Evolutionary conservation across 2,888 invertebrate genomes (phyloP).

Genomic region (Acleris sparsana): DNA sequence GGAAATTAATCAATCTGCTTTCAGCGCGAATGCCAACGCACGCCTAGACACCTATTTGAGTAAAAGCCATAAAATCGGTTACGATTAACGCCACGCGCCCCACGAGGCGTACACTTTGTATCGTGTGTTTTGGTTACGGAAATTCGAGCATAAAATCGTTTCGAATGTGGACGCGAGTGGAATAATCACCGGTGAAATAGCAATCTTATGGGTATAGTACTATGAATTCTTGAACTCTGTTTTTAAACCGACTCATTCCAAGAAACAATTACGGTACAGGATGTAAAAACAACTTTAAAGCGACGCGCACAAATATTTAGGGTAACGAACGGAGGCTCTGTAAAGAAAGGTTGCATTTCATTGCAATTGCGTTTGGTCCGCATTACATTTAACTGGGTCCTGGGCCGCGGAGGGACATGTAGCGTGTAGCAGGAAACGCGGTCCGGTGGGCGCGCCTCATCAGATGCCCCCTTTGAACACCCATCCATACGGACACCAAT

Average conservation of each 20-base stretch:
- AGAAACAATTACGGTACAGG: background rate
- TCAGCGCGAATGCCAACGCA: conserved; percentile 48
- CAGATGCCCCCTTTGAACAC: conserved; percentile 72
- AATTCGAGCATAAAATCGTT: background rate
- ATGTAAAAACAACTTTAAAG: conserved; percentile 6
- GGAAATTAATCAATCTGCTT: conserved; percentile 67
- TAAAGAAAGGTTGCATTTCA: conserved; percentile 7
- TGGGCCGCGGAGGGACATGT: conserved; percentile 48
- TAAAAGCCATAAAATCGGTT: conserved; percentile 23
- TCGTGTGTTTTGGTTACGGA: background rate
- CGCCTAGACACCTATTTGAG: conserved; percentile 38
- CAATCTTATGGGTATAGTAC: background rate
- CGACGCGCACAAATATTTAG: conserved; percentile 4
- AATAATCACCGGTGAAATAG: too few species aligned
- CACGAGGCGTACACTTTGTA: background rate
- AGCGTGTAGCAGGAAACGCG: conserved; percentile 71
- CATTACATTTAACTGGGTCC: conserved; percentile 25
- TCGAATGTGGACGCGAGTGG: background rate
- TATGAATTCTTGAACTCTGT: background rate
- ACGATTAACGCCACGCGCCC: conserved; percentile 7
- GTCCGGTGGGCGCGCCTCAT: conserved; percentile 67
- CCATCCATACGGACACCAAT: conserved; percentile 65
- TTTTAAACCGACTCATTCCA: background rate
- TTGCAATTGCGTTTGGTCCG: conserved; percentile 7
- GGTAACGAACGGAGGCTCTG: background rate